A percentile compares a stretch with the other conserved stretches of the same genome.
Evolutionary conservation across 2,797 vertebrate species (phyloP).

Genomic region (Gambusia yucatana): DNA sequence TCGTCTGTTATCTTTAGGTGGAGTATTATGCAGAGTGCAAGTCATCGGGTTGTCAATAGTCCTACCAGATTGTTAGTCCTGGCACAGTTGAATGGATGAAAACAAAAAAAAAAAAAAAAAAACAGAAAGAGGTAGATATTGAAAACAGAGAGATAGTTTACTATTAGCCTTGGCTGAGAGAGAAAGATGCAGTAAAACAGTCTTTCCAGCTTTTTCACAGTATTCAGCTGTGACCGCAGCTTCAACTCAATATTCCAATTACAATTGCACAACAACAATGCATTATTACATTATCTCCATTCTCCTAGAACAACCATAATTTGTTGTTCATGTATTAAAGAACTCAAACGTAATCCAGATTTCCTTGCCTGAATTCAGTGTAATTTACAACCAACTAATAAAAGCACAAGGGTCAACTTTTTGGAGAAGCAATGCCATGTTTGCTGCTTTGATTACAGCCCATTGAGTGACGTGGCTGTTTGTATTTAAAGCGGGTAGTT

Average conservation of each 20-base stretch:
- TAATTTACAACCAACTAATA: constrained; percentile 2
- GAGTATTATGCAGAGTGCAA: background rate
- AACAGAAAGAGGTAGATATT: background rate
- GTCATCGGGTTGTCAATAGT: background rate
- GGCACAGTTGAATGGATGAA: background rate
- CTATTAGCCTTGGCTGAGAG: constrained; percentile 49
- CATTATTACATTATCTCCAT: constrained; percentile 26
- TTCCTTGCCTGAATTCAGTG: constrained; percentile 11
- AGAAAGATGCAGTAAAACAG: constrained; percentile 21
- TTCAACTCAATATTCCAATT: constrained; percentile 39
- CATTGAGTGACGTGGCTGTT: background rate
- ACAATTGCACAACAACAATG: constrained; percentile 22
- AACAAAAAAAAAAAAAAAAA: too few species aligned
- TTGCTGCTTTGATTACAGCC: background rate
- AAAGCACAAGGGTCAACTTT: background rate
- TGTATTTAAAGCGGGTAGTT: background rate
- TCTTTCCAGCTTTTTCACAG: constrained; percentile 26
- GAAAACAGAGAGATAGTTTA: background rate
- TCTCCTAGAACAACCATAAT: constrained; percentile 21
- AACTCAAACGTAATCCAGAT: constrained; percentile 12
- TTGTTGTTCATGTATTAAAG: constrained; percentile 14
- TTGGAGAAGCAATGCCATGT: background rate
- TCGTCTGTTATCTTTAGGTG: background rate
- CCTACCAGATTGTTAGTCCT: background rate
- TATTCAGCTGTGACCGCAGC: constrained; percentile 28